Evolutionary conservation across 2,113 vertebrate genomes (phyloP).

Genomic region (Okapia johnstoni): DNA sequence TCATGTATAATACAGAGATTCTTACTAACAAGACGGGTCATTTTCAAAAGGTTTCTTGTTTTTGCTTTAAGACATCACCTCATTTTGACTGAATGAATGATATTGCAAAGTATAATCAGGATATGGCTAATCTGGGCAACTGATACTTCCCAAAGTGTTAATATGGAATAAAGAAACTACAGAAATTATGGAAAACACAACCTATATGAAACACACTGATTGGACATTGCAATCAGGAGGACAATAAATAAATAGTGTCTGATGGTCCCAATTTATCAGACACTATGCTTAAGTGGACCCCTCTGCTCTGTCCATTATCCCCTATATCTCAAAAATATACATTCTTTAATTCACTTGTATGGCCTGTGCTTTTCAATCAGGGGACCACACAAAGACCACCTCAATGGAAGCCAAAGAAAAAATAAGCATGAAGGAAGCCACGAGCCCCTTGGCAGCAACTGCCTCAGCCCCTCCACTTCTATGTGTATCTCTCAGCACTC

Average conservation of each 20-base stretch:
- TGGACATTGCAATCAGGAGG: background rate
- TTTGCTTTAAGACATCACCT: background rate
- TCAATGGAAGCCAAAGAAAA: background rate
- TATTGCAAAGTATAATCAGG: background rate
- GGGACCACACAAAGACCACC: background rate
- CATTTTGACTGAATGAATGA: background rate
- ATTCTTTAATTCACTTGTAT: background rate
- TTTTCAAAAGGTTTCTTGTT: background rate
- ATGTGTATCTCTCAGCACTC: fast-evolving
- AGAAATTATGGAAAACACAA: background rate
- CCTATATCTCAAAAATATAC: background rate
- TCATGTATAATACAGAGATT: background rate
- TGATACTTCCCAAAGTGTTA: background rate
- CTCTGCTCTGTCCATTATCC: background rate
- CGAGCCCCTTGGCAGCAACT: background rate
- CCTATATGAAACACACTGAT: background rate
- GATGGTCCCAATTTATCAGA: background rate
- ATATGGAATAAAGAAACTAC: background rate
- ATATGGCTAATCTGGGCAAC: background rate
- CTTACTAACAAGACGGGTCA: background rate
- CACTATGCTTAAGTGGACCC: background rate
- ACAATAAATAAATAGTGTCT: background rate
- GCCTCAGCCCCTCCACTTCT: background rate
- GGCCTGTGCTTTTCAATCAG: background rate
- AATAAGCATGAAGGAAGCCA: background rate